These are phyloP conservation scores for Myodes glareolus DNA, from an alignment of 2,113 vertebrate genomes.

Conservation along the genomic window DNA sequence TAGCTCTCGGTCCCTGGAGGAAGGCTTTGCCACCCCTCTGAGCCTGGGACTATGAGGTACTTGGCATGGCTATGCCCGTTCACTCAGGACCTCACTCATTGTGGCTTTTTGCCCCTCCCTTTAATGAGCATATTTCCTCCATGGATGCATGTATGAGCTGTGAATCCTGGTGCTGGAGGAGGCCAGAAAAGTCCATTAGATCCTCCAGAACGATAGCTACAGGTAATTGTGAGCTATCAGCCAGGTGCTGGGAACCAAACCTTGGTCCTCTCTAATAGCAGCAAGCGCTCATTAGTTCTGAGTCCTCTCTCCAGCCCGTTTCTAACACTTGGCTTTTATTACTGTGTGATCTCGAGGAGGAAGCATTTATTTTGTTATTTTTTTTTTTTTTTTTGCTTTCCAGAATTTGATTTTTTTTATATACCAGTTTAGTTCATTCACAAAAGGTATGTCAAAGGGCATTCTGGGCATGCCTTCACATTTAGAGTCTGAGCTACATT, in stretches of 20 bases:
- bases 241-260: background rate
- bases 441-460: background rate
- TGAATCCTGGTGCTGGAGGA: background rate
- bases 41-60: background rate
- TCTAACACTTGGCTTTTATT: background rate
- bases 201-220: background rate
- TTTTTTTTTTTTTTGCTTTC: background rate
- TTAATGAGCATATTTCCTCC: background rate
- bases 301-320: background rate
- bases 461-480: background rate
- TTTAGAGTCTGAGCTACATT: background rate
- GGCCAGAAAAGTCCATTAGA: background rate
- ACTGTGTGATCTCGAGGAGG: background rate
- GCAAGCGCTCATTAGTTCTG: background rate
- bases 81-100: background rate
- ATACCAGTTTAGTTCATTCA: background rate
- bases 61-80: background rate
- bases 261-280: background rate
- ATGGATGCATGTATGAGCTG: background rate
- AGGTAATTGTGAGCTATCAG: background rate
- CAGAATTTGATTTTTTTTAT: background rate
- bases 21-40: background rate
- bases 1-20: background rate
- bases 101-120: background rate
- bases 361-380: background rate